phyloP scores from a whole-genome alignment of 2,797 vertebrate genomes.

The Emys orbicularis region DNA sequence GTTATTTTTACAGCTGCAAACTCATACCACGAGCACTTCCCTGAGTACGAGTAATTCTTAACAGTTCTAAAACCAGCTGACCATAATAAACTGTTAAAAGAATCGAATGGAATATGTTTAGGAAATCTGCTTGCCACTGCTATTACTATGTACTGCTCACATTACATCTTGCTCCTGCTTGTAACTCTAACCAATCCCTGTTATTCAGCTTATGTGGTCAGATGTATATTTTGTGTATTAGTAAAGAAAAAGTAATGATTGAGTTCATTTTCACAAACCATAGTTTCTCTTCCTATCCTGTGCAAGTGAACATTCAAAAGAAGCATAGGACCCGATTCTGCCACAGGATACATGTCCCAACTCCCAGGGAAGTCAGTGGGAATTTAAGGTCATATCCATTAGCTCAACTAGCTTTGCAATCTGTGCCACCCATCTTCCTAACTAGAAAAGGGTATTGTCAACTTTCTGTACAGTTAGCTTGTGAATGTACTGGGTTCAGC shows the following conservation, averaged over 20 bases:
- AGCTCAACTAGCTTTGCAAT: not conserved
- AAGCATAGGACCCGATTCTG: not conserved
- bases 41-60: rapidly evolving
- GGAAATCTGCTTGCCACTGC: not conserved
- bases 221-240: not conserved
- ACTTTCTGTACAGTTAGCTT: not conserved
- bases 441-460: not conserved
- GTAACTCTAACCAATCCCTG: not conserved
- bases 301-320: not conserved
- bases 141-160: not conserved
- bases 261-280: not conserved
- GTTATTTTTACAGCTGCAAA: not conserved
- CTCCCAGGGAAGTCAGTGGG: not conserved
- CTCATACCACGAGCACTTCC: rapidly evolving
- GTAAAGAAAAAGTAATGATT: not conserved
- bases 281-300: not conserved
- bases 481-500: not conserved
- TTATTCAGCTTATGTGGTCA: not conserved
- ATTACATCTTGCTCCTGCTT: not conserved
- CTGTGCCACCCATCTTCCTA: not conserved
- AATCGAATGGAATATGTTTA: not conserved
- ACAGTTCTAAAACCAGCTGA: not conserved
- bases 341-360: not conserved
- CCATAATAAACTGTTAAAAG: not conserved
- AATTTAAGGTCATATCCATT: not conserved